phyloP scores from a whole-genome alignment of 2,888 invertebrate species.

The Creontiades dilutus region DNA sequence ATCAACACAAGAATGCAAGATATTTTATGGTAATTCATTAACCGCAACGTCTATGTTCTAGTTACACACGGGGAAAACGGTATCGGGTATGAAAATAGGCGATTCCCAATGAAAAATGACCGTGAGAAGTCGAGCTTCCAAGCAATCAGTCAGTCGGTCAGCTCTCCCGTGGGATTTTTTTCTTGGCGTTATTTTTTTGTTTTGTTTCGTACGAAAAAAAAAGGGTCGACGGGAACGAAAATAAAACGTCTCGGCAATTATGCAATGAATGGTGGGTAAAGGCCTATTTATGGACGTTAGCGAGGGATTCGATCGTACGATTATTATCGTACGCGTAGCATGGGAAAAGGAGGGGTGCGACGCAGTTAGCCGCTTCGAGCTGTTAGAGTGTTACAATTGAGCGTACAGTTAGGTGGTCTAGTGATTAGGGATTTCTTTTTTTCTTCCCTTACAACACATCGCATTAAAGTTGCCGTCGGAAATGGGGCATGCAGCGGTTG shows the following conservation, averaged over 20 bases:
- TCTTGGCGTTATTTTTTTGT: background rate
- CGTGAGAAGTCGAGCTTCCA: background rate
- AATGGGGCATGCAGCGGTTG: background rate
- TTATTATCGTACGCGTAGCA: background rate
- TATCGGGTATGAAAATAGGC: background rate
- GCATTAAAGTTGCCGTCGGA: background rate
- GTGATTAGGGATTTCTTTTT: conserved; percentile 21
- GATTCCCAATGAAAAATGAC: background rate
- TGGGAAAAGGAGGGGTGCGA: background rate
- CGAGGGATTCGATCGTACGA: background rate
- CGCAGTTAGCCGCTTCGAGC: background rate
- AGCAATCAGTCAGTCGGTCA: conserved; percentile 28
- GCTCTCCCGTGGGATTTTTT: conserved; percentile 41
- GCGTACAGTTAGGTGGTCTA: conserved; percentile 20
- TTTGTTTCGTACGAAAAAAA: too few relatives aligned
- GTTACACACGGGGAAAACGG: background rate
- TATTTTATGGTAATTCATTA: conserved; percentile 23
- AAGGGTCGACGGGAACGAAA: background rate
- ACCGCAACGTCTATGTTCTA: background rate
- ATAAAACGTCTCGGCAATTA: conserved; percentile 4
- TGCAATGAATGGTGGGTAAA: conserved; percentile 32
- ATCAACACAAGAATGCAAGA: background rate
- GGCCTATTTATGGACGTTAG: background rate
- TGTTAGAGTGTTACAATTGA: conserved; percentile 33
- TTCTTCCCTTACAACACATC: conserved; percentile 3